These are phyloP conservation scores for Emydocephalus ijimae DNA, from an alignment of 2,113 vertebrate species.

Conservation along the genomic window DNA sequence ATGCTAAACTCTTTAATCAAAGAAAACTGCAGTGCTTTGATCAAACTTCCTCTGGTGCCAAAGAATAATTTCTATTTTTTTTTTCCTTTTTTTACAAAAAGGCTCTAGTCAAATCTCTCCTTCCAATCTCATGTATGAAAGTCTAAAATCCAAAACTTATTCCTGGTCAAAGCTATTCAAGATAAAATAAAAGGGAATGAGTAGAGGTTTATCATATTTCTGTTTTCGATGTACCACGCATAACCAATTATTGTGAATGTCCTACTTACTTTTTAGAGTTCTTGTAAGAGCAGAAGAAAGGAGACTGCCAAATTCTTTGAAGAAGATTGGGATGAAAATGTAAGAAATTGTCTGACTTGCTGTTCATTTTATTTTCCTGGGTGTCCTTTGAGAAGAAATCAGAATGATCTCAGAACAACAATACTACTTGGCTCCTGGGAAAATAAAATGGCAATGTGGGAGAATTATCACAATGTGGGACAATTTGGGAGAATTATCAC, in stretches of 20 bases:
- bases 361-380: not conserved
- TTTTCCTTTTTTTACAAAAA: not conserved
- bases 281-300: not conserved
- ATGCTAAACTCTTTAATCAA: constrained; percentile 23
- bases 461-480: not conserved
- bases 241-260: not conserved
- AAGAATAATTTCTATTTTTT: constrained; percentile 36
- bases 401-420: not conserved
- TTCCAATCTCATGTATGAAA: not conserved
- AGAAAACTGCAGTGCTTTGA: constrained; percentile 17
- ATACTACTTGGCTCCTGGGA: not conserved
- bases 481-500: not conserved
- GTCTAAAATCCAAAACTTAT: not conserved
- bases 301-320: not conserved
- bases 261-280: not conserved
- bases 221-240: not conserved
- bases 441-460: not conserved
- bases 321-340: not conserved
- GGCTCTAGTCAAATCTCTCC: not conserved
- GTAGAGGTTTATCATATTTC: not conserved
- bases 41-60: constrained; percentile 39
- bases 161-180: not conserved
- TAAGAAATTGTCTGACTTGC: not conserved
- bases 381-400: not conserved
- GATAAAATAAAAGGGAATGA: not conserved